Evolutionary conservation across 2,888 invertebrate species (phyloP).

Genomic region (Meiosimyza decipiens): DNA sequence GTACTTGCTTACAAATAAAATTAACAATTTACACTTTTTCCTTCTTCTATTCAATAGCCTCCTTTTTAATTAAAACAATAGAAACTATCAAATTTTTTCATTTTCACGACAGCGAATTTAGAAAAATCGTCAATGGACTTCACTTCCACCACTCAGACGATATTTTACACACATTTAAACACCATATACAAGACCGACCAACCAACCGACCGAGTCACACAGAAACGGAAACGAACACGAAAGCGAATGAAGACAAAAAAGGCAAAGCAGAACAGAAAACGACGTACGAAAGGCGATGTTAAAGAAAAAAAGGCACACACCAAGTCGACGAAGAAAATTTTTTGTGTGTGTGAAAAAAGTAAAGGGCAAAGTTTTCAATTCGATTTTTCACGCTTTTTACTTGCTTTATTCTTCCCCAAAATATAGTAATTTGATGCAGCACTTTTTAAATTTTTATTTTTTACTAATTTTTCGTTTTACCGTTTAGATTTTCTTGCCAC

Average conservation of each 20-base stretch:
- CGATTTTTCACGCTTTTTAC: constrained; percentile 36
- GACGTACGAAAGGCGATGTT: constrained; percentile 5
- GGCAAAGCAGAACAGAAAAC: constrained; percentile 24
- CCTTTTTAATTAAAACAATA: constrained; percentile 2
- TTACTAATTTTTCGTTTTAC: constrained; percentile 42
- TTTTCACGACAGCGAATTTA: constrained; percentile 29
- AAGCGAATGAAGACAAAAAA: constrained; percentile 34
- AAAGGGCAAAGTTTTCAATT: constrained; percentile 47
- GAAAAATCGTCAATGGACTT: constrained; percentile 31
- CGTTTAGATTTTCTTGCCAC: constrained; percentile 44
- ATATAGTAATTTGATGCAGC: constrained; percentile 38
- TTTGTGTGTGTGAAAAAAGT: constrained; percentile 37
- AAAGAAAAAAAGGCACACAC: constrained; percentile 32
- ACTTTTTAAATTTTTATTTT: constrained; percentile 38
- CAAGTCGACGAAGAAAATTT: constrained; percentile 36
- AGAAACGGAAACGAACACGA: constrained; percentile 33
- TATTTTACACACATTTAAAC: constrained; percentile 29
- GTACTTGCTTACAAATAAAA: background rate
- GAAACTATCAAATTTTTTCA: constrained; percentile 1
- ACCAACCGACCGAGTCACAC: constrained; percentile 34
- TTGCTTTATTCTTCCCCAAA: constrained; percentile 26
- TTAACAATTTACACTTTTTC: background rate
- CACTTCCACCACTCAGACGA: constrained; percentile 19
- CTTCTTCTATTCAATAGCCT: background rate
- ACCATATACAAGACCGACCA: constrained; percentile 20